phyloP scores from a whole-genome alignment of 2,888 invertebrate genomes.

The Apamea sordens region DNA sequence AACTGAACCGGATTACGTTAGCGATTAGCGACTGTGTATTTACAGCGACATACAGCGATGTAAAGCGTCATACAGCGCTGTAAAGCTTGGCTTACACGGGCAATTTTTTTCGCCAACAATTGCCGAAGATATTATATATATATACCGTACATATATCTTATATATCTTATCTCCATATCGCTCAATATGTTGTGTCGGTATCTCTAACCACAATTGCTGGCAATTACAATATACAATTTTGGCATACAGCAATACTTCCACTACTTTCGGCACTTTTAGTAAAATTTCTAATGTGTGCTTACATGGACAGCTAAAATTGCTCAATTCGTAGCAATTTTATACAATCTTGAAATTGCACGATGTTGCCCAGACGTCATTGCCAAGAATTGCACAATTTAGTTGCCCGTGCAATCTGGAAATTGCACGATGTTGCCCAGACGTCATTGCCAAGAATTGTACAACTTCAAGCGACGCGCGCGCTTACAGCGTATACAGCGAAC shows the following conservation, averaged over 20 bases:
- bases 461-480: background rate
- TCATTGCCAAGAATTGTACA: background rate
- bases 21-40: slow-evolving; percentile 62
- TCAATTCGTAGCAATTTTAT: background rate
- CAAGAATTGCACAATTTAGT: slow-evolving; percentile 1
- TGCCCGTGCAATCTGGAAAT: background rate
- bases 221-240: too few relatives aligned
- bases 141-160: too few relatives aligned
- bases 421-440: background rate
- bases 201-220: background rate
- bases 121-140: too few relatives aligned
- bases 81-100: background rate
- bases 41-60: slow-evolving; percentile 50
- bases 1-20: slow-evolving; percentile 64
- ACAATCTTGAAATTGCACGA: background rate
- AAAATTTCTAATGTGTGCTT: background rate
- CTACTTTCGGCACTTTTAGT: background rate
- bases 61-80: slow-evolving; percentile 2
- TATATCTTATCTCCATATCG: background rate
- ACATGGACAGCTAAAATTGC: background rate
- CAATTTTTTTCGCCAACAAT: background rate
- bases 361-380: background rate
- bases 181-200: background rate
- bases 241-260: background rate
- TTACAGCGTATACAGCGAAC: slow-evolving; percentile 16